A percentile compares a stretch with the other conserved stretches of the same genome.
Evolutionary conservation across 2,113 vertebrate species (phyloP).

Genomic region (Cheilinus undulatus): DNA sequence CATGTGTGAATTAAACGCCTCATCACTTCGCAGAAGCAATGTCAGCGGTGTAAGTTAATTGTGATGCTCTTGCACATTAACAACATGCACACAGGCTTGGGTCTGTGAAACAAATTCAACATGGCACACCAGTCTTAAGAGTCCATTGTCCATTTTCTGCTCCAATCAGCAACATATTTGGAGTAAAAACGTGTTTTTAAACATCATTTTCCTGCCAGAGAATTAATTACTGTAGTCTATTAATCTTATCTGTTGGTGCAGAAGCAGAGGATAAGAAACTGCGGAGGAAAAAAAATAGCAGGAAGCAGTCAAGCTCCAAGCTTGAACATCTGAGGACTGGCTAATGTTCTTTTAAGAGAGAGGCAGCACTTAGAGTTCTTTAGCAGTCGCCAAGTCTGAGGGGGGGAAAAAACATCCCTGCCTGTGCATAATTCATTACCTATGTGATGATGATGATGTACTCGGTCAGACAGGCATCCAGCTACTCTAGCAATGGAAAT

Average conservation of each 20-base stretch:
- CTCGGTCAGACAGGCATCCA: constrained; percentile 67
- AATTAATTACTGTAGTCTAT: constrained; percentile 50
- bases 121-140: not conserved
- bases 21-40: constrained; percentile 53
- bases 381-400: constrained; percentile 54
- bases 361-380: constrained; percentile 63
- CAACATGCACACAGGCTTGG: constrained; percentile 11
- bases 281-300: constrained; percentile 10
- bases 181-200: not conserved
- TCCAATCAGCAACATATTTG: constrained; percentile 7
- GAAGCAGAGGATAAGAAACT: constrained; percentile 50
- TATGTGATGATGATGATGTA: constrained; percentile 66
- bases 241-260: constrained; percentile 59
- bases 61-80: constrained; percentile 32
- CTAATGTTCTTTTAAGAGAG: constrained; percentile 74
- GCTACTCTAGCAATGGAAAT: constrained; percentile 53
- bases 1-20: constrained; percentile 70
- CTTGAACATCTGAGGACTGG: constrained; percentile 50
- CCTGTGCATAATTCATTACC: constrained; percentile 69
- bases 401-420: constrained; percentile 7
- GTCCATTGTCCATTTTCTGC: constrained; percentile 2
- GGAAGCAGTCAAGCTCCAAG: constrained; percentile 58
- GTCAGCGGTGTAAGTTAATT: constrained; percentile 57
- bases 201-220: constrained; percentile 34
- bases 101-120: constrained; percentile 5